Percentiles rank a stretch among this genome's conserved stretches.
Evolutionary conservation across 2,797 vertebrate species (phyloP).

Genomic region (Holocentrus rufus): DNA sequence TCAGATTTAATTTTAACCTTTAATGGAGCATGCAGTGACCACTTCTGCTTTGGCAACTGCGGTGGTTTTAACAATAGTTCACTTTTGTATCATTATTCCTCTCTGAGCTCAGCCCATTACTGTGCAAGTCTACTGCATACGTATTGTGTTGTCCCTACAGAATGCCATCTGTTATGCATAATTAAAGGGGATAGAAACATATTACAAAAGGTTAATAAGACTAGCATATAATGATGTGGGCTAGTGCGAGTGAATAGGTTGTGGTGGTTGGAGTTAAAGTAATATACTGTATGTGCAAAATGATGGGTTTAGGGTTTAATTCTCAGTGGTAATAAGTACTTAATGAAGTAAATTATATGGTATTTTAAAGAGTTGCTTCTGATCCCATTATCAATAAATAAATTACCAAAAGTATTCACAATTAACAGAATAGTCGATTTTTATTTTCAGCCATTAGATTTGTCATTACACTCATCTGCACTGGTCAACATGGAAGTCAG

Average conservation of each 20-base stretch:
- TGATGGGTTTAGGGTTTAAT: slow-evolving; percentile 10
- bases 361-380: background rate
- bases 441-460: background rate
- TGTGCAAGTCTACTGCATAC: slow-evolving; percentile 2
- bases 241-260: slow-evolving; percentile 8
- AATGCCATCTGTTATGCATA: slow-evolving; percentile 43
- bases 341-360: background rate
- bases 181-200: slow-evolving; percentile 27
- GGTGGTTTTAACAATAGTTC: slow-evolving; percentile 5
- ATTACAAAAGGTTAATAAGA: slow-evolving; percentile 50
- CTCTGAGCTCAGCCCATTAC: slow-evolving; percentile 15
- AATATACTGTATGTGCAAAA: slow-evolving; percentile 25
- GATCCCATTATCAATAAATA: too few relatives aligned
- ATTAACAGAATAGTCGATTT: background rate
- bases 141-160: slow-evolving; percentile 27
- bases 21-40: background rate
- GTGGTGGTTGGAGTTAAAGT: slow-evolving; percentile 34
- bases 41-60: background rate
- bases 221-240: slow-evolving; percentile 23
- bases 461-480: background rate
- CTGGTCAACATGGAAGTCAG: too few relatives aligned
- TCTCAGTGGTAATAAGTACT: background rate
- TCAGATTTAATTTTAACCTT: too few relatives aligned
- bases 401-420: background rate
- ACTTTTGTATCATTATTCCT: background rate